Percentiles rank a stretch among this genome's conserved stretches.
phyloP scores from a whole-genome alignment of 2,113 vertebrate species.

The Arizona elegans region DNA sequence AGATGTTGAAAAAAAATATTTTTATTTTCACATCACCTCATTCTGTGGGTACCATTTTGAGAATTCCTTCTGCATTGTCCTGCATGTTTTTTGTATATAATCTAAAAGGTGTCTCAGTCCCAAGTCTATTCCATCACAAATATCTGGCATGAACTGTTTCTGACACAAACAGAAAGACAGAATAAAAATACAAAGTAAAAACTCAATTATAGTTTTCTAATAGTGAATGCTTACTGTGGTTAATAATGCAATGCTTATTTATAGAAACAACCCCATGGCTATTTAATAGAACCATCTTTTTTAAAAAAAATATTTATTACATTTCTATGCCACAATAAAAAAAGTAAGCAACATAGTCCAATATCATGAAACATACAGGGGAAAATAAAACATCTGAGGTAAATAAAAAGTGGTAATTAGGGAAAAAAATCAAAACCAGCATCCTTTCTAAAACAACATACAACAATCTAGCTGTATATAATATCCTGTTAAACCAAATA shows the following conservation, averaged over 20 bases:
- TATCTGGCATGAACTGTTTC: slow-evolving; percentile 58
- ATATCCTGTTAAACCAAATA: not conserved
- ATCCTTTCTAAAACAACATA: not conserved
- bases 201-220: not conserved
- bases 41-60: slow-evolving; percentile 63
- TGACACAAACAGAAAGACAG: slow-evolving; percentile 48
- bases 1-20: not conserved
- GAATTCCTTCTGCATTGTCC: slow-evolving; percentile 70
- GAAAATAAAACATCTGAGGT: not conserved
- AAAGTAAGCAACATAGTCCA: not conserved
- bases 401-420: not conserved
- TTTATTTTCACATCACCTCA: slow-evolving; percentile 67
- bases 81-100: slow-evolving; percentile 65
- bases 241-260: not conserved
- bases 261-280: not conserved
- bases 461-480: not conserved
- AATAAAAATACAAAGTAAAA: not conserved
- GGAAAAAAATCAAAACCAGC: not conserved
- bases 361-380: not conserved
- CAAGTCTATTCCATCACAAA: slow-evolving; percentile 73
- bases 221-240: not conserved
- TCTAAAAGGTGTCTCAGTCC: slow-evolving; percentile 77
- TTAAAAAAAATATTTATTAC: not conserved
- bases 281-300: not conserved
- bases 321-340: not conserved